Evolutionary conservation across 2,888 invertebrate genomes (phyloP), one percentile per base, ranked within the genome.

Genomic region (Polyommatus iphigenia): DNA sequence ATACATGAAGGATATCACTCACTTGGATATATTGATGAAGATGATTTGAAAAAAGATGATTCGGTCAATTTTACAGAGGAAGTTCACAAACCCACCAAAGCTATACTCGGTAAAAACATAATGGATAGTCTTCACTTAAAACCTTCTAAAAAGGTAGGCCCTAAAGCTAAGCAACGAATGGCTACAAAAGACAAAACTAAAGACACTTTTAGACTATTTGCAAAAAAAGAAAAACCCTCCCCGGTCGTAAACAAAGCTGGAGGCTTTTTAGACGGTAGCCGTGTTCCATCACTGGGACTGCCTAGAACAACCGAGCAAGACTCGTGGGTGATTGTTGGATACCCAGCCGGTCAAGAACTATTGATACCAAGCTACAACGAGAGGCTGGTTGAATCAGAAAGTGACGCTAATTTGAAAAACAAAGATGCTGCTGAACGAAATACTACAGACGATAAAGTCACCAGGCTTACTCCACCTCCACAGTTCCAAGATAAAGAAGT

Each of bases 1-100:
- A 94, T 94, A 76, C 94, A 94, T 84, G 93, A 91, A 29, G 93
- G 93, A 10, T 90, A 90, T 81, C 94, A 93, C 81, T 94, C 94
- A 0, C 84, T 94, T 82, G 91, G 92, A 5, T 91, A 91, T 79
- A 93, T 94, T 41, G 92, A 92, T 81, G 94, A 94, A 86, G 90
- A 93, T 80, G 85, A 82, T 78, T 67, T 83, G 78, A 82, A 83
- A 50, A 83, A 85, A 81, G 88, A 89, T 79, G 83, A 84, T 76
- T 83, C 81, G 29, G 79, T 86, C 50, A 82, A 83, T 46, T 85
- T 84, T 62, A 87, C 83, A 13, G 89, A 89, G 78, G 85, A 88
- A 84, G 81, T 92, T 18, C 92, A 93, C 81, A 91, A 91, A 81
- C 93, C 93, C 2, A 83, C 89, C 15, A 92, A 93, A 84, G 93